phyloP scores from a whole-genome alignment of 2,113 vertebrate genomes.

The Orthonyx spaldingii region DNA sequence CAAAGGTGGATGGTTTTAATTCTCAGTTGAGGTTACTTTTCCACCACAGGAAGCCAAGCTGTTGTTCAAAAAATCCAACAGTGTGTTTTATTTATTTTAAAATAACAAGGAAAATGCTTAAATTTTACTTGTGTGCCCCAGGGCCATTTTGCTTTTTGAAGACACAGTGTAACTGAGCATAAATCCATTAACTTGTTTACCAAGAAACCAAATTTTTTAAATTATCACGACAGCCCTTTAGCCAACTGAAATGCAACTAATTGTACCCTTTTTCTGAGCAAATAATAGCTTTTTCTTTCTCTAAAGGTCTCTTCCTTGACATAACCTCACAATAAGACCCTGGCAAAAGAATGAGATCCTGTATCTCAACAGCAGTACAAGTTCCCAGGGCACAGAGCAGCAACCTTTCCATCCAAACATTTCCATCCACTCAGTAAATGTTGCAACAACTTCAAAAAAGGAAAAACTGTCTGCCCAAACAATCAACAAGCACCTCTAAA shows the following conservation, averaged over 20 bases:
- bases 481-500: background rate
- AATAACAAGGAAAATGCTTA: constrained; percentile 10
- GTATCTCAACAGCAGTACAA: background rate
- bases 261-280: background rate
- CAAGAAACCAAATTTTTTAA: background rate
- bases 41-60: background rate
- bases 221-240: background rate
- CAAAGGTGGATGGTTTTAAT: constrained; percentile 14
- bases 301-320: background rate
- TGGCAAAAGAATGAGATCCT: background rate
- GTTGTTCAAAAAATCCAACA: background rate
- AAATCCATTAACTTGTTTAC: constrained; percentile 41
- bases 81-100: background rate
- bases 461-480: background rate
- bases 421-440: background rate
- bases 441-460: background rate
- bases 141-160: constrained; percentile 30
- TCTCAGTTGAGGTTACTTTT: constrained; percentile 13
- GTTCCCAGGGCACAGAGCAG: background rate
- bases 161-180: background rate
- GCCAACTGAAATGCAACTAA: background rate
- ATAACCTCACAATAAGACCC: background rate
- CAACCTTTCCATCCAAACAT: background rate
- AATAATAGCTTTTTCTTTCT: background rate
- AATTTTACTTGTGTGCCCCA: background rate